Evolutionary conservation across 1,140 invertebrate genomes (phyloP), one percentile per base, ranked within the genome.

Genomic region (Trichogramma pretiosum): DNA sequence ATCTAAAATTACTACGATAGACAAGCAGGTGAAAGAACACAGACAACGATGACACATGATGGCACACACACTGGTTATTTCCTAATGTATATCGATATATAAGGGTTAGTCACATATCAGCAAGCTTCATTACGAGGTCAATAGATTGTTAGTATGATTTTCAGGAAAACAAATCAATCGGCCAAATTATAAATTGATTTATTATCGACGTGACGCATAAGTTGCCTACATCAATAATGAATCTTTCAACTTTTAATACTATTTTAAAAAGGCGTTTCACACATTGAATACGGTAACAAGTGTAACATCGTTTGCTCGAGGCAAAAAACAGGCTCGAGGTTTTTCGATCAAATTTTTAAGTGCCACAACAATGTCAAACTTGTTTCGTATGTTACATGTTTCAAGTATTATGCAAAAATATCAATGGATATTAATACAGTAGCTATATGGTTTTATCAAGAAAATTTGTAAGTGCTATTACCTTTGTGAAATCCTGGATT

Each of bases 401-500:
- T n/a, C n/a, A n/a, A n/a, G n/a, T n/a, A n/a, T n/a, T n/a, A n/a
- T n/a, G n/a, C n/a, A n/a, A n/a, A n/a, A n/a, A n/a, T n/a, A n/a
- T n/a, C n/a, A n/a, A n/a, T n/a, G n/a, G n/a, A n/a, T n/a, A n/a
- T n/a, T n/a, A n/a, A n/a, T n/a, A n/a, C n/a, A n/a, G n/a, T n/a
- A n/a, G n/a, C n/a, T n/a, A n/a, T n/a, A n/a, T n/a, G n/a, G n/a
- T n/a, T n/a, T 58, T 57, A 52, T 56, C 54, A 58, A 63, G 50
- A 58, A 58, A 57, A 67, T 57, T 64, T 60, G 60, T 62, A 56
- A 51, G 39, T 51, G 49, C 49, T 51, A 68, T 72, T 72, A 72
- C 69, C 69, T 72, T 70, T 55, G 67, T 70, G 57, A 72, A 72
- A 70, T 72, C 69, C 69, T 72, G 69, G 67, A 21, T 62, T 67